Conservation (phyloP, 2,113 vertebrate species). For the Prionailurus bengalensis region DNA sequence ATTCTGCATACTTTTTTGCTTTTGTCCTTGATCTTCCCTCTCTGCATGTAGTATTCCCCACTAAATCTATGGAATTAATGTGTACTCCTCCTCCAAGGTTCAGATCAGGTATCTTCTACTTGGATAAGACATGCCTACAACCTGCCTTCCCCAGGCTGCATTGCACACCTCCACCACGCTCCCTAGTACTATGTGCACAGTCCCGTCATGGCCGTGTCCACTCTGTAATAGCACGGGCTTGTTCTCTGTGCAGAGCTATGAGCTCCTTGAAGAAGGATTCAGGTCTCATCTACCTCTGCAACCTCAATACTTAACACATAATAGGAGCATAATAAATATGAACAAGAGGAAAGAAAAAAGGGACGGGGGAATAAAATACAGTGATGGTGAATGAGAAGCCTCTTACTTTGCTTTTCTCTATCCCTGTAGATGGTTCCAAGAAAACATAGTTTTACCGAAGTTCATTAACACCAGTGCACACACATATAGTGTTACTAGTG, state of each 20-base stretch:
- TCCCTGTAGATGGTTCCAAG: background rate
- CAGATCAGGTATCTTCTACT: background rate
- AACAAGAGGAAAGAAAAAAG: background rate
- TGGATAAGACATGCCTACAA: background rate
- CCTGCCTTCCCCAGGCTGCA: background rate
- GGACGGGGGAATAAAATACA: background rate
- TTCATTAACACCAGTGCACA: fast-evolving
- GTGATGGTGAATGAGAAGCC: background rate
- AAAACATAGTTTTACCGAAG: background rate
- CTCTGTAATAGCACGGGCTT: background rate
- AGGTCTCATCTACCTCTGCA: background rate
- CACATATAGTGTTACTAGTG: background rate
- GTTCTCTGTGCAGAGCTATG: background rate
- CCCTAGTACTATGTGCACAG: background rate
- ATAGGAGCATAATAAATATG: background rate
- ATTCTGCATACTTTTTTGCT: background rate
- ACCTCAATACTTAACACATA: background rate
- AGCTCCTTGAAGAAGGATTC: background rate
- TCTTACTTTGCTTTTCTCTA: background rate
- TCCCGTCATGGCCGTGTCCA: background rate
- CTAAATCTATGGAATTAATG: background rate
- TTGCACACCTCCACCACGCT: fast-evolving
- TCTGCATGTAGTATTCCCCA: background rate
- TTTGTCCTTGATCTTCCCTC: background rate
- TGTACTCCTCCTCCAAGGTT: background rate